Conservation (phyloP, 1,140 invertebrate genomes). For the Uloborus diversus region DNA sequence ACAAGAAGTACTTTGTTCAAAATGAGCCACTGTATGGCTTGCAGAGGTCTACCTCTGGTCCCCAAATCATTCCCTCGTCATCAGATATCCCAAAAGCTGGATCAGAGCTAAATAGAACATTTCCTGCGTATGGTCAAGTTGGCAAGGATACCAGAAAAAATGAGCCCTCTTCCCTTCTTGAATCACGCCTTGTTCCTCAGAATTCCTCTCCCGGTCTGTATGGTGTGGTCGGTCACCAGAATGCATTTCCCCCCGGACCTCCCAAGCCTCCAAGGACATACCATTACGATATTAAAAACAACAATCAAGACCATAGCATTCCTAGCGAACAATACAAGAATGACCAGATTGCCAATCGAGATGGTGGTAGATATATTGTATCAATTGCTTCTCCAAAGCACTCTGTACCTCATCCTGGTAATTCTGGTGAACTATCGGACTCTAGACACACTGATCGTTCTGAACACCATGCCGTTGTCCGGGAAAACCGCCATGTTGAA, state of each 20-base stretch:
- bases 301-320: constrained; percentile 9
- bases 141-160: constrained; percentile 2
- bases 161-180: background rate
- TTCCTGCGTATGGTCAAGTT: background rate
- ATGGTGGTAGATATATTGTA: constrained; percentile 55
- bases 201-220: background rate
- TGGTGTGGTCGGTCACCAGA: constrained; percentile 5
- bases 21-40: constrained; percentile 38
- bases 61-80: constrained; percentile 20
- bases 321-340: constrained; percentile 11
- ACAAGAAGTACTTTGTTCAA: constrained; percentile 17
- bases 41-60: constrained; percentile 41
- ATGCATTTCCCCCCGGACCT: constrained; percentile 28
- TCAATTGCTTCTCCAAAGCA: constrained; percentile 57
- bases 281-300: constrained; percentile 29
- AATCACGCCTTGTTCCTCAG: background rate
- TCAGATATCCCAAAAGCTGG: background rate
- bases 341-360: constrained; percentile 29
- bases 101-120: background rate
- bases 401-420: constrained; percentile 6
- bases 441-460: background rate
- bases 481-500: constrained; percentile 11
- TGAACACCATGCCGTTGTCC: constrained; percentile 4
- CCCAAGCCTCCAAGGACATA: constrained; percentile 57
- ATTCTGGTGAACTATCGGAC: no score